Percentiles rank a stretch among this genome's conserved stretches.
phyloP scores from a whole-genome alignment of 2,888 invertebrate genomes.

The Hermodice carunculata region DNA sequence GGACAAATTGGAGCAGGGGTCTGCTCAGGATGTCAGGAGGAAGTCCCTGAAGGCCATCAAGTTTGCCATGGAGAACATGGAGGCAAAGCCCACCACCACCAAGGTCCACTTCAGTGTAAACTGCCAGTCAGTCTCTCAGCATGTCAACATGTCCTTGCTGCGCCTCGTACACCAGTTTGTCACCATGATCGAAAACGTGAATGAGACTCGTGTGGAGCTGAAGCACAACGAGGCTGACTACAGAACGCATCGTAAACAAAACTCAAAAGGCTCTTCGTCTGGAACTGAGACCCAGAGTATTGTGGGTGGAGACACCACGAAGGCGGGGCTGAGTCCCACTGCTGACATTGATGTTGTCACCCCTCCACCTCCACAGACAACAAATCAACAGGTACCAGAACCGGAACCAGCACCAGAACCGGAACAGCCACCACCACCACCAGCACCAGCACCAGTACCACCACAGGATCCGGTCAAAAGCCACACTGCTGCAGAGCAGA shows the following conservation, averaged over 20 bases:
- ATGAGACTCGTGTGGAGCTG: conserved; percentile 92
- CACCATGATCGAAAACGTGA: conserved; percentile 97
- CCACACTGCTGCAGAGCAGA: neutral
- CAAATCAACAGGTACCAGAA: neutral
- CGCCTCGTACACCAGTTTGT: conserved; percentile 94
- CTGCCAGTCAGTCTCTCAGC: conserved; percentile 89
- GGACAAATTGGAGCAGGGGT: conserved; percentile 37
- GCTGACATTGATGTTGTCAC: neutral
- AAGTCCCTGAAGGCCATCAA: conserved; percentile 17
- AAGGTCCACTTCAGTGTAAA: conserved; percentile 91
- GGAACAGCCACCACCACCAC: neutral
- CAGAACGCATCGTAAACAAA: conserved; percentile 64
- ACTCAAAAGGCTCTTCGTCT: conserved; percentile 54
- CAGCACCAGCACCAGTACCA: neutral
- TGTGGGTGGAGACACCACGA: neutral
- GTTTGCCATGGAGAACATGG: conserved; percentile 63
- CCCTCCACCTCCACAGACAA: neutral
- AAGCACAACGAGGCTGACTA: conserved; percentile 76
- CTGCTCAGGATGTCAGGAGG: conserved; percentile 8
- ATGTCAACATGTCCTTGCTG: conserved; percentile 96
- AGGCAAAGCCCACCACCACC: conserved; percentile 80
- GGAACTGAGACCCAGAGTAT: neutral
- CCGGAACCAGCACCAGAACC: neutral
- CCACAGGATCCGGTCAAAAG: neutral
- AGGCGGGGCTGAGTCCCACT: neutral